These are phyloP conservation scores for Argyra leucocephala DNA, from an alignment of 2,888 invertebrate species.

Conservation along the genomic window DNA sequence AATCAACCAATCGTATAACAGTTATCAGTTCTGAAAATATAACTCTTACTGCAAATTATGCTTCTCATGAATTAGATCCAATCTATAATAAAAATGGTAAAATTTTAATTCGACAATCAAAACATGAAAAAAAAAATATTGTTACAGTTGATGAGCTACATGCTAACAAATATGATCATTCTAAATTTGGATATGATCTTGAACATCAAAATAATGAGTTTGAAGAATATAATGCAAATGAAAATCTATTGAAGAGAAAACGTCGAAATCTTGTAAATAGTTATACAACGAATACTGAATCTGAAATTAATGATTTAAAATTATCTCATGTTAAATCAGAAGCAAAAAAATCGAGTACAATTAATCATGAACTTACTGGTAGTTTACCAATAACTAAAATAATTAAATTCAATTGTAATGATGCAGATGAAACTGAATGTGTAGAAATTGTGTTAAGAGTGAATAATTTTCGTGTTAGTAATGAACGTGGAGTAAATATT, in stretches of 20 bases:
- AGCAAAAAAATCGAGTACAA: constrained; percentile 31
- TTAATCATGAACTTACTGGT: constrained; percentile 37
- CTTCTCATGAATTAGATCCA: constrained; percentile 18
- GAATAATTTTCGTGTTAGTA: constrained; percentile 32
- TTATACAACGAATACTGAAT: constrained; percentile 30
- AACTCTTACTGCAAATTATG: constrained; percentile 26
- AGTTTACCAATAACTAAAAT: constrained; percentile 40
- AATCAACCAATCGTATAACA: constrained; percentile 31
- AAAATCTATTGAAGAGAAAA: constrained; percentile 21
- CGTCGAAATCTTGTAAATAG: too few species aligned
- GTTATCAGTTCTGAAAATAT: constrained; percentile 37
- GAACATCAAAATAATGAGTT: neutral
- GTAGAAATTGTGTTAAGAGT: constrained; percentile 36
- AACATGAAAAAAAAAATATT: neutral
- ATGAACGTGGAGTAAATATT: constrained; percentile 34
- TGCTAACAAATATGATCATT: neutral
- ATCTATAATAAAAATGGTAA: constrained; percentile 22
- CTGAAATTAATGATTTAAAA: constrained; percentile 24
- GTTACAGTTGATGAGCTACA: neutral
- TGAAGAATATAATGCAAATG: neutral
- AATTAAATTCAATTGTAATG: constrained; percentile 40
- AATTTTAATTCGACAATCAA: constrained; percentile 19
- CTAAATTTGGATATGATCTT: neutral
- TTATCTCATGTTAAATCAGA: constrained; percentile 36
- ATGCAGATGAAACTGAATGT: constrained; percentile 36